Conservation (phyloP, 2,888 invertebrate species). For the Eubasilissa splendida region DNA sequence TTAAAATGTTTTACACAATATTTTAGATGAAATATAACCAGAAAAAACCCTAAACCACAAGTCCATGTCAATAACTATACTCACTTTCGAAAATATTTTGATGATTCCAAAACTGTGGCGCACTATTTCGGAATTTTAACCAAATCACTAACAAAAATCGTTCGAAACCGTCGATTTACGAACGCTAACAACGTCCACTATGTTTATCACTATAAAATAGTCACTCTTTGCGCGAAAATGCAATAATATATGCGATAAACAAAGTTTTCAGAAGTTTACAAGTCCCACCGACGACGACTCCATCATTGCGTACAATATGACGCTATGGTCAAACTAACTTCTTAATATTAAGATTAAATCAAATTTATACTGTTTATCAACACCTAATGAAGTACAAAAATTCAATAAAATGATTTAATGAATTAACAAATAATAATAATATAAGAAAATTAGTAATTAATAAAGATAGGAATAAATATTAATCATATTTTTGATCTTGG, state of each 20-base stretch:
- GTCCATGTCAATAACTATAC: slow-evolving; percentile 39
- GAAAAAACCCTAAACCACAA: slow-evolving; percentile 28
- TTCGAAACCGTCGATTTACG: neutral
- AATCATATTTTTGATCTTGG: slow-evolving; percentile 46
- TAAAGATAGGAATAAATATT: slow-evolving; percentile 29
- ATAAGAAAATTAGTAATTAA: neutral
- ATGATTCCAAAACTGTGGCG: slow-evolving; percentile 46
- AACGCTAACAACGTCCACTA: neutral
- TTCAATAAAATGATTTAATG: neutral
- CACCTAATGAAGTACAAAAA: neutral
- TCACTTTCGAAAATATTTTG: slow-evolving; percentile 74
- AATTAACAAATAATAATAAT: neutral
- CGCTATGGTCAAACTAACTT: slow-evolving; percentile 71
- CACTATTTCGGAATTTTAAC: slow-evolving; percentile 40
- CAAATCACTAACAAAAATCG: slow-evolving; percentile 1
- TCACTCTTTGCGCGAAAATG: slow-evolving; percentile 20
- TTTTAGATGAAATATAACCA: slow-evolving; percentile 2
- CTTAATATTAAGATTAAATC: slow-evolving; percentile 1
- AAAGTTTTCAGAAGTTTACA: slow-evolving; percentile 53
- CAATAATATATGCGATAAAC: slow-evolving; percentile 46
- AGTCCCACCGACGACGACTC: slow-evolving; percentile 68
- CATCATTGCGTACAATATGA: slow-evolving; percentile 77
- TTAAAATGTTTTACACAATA: neutral
- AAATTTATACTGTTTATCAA: too few relatives aligned
- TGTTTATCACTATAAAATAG: neutral